Evolutionary conservation across 2,888 invertebrate genomes (phyloP).

Genomic region (Xylocampa areola): DNA sequence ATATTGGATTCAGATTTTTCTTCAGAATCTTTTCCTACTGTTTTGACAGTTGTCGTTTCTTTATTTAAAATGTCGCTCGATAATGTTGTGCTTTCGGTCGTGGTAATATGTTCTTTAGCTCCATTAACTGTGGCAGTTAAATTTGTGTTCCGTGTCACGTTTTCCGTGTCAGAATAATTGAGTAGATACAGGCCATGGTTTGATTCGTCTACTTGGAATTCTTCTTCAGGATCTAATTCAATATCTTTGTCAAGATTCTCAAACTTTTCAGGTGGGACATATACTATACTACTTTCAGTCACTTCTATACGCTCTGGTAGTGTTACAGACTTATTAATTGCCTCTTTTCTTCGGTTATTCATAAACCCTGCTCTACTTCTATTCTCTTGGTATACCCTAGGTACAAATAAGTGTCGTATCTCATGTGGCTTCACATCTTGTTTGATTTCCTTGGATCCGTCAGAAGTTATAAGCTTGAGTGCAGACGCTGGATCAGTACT

Average conservation of each 20-base stretch:
- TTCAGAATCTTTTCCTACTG: conserved; percentile 65
- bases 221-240: conserved; percentile 87
- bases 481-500: conserved; percentile 77
- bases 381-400: conserved; percentile 79
- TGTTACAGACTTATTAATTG: conserved; percentile 68
- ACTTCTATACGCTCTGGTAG: conserved; percentile 67
- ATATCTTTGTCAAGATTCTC: conserved; percentile 84
- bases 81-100: conserved; percentile 63
- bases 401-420: conserved; percentile 82
- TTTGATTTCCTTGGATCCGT: conserved; percentile 78
- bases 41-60: conserved; percentile 58
- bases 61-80: conserved; percentile 58
- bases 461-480: conserved; percentile 78
- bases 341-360: conserved; percentile 80
- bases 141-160: conserved; percentile 74
- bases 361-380: conserved; percentile 82
- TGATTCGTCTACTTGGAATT: conserved; percentile 88
- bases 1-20: conserved; percentile 75
- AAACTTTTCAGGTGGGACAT: conserved; percentile 84
- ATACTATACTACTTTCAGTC: conserved; percentile 79
- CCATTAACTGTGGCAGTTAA: conserved; percentile 69
- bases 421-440: conserved; percentile 85
- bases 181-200: conserved; percentile 87
- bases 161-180: conserved; percentile 86
- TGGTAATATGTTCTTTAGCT: conserved; percentile 65